Evolutionary conservation across 2,113 vertebrate genomes (phyloP), one percentile per base, ranked within the genome.

Genomic region (Paramormyrops kingsleyae): DNA sequence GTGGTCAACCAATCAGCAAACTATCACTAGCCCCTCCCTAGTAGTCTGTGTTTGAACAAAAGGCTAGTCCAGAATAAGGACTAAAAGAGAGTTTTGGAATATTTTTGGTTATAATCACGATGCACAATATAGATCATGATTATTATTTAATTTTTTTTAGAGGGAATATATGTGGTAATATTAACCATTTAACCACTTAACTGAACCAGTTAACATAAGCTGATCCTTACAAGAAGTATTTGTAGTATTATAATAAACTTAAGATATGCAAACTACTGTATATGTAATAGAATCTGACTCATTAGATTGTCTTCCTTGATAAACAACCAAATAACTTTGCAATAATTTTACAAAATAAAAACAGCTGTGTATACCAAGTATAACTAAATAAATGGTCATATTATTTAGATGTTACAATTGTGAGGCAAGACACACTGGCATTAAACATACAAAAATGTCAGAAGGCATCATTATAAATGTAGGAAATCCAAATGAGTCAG

Each of bases 361-460:
- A 19, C 31, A 83, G 47, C 19, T 46, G 47, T 5, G 5, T 52
- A 42, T 39, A 35, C n/a, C n/a, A 83, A 27, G 15, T 80, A 47
- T 66, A 24, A 87, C 59, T 35, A 6, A 17, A 56, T 49, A 42
- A 74, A 35, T 35, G 53, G 17, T 74, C 21, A 27, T 31, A 49
- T 49, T 52, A 31, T 74, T 47, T 35, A 87, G 62, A 53, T 85
- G 89, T 2, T 47, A 31, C 80, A 62, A 46, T n/a, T 42, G 39
- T 83, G 53, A 89, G 19, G 77, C 88, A 84, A n/a, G 77, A 80
- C 66, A 56, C 50, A 21, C 83, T 87, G n/a, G 35, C 83, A 66
- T 66, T 31, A 90, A 62, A 90, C 46, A 90, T 62, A 87, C 53
- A 19, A 87, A 90, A 87, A 90, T 87, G 84, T 90, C 89, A 90